Percentiles rank a stretch among this genome's conserved stretches.
These are phyloP conservation scores for Peromyscus californicus DNA, from an alignment of 2,113 vertebrate species.

Conservation along the genomic window DNA sequence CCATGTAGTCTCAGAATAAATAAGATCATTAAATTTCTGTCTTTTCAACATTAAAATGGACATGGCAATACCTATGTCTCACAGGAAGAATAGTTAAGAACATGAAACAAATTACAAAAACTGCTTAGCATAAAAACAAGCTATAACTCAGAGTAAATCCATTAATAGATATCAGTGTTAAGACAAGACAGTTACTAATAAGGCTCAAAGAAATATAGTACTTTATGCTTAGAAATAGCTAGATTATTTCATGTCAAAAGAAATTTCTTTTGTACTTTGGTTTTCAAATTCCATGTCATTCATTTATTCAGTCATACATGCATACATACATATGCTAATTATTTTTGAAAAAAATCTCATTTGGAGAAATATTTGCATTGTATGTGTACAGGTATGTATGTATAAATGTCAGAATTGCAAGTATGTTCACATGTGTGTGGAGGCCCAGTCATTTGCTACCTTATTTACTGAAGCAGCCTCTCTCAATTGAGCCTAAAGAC, in stretches of 20 bases:
- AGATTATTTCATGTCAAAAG: neutral
- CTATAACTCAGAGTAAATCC: neutral
- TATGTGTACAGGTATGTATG: neutral
- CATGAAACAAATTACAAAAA: neutral
- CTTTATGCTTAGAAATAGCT: neutral
- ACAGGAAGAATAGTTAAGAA: neutral
- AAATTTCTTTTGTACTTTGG: conserved; percentile 17
- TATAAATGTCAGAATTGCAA: neutral
- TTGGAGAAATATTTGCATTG: neutral
- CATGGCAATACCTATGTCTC: neutral
- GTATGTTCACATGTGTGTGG: neutral
- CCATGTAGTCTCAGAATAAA: neutral
- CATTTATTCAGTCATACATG: neutral
- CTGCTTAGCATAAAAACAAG: neutral
- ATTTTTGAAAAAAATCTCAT: neutral
- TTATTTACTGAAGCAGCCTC: neutral
- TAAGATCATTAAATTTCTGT: neutral
- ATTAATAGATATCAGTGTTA: neutral
- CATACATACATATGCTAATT: neutral
- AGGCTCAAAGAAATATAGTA: neutral
- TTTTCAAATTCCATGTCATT: neutral
- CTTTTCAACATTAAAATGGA: neutral
- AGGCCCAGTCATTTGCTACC: neutral
- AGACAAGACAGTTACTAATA: neutral
- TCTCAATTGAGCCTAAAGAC: neutral